phyloP scores from a whole-genome alignment of 2,888 invertebrate species.

The Erebia aethiops region DNA sequence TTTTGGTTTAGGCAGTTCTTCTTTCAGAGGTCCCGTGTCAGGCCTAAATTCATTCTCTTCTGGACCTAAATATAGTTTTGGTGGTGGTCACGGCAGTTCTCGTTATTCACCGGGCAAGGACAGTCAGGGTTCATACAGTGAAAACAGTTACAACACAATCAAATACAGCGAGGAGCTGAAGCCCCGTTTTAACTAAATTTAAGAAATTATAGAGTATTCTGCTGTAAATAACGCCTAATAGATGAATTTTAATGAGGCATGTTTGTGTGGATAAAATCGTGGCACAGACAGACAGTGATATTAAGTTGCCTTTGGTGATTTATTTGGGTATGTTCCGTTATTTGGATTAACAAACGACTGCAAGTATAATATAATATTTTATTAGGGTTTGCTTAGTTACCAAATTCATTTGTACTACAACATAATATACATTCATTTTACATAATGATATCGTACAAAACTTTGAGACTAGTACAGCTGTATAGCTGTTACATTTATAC shows the following conservation, averaged over 20 bases:
- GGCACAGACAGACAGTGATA: constrained; percentile 49
- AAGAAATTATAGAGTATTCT: constrained; percentile 29
- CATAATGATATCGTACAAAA: constrained; percentile 15
- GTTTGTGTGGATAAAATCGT: constrained; percentile 52
- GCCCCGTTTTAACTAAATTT: constrained; percentile 59
- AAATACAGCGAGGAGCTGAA: constrained; percentile 78
- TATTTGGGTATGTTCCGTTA: constrained; percentile 64
- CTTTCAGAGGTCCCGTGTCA: constrained; percentile 61
- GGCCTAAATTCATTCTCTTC: constrained; percentile 62
- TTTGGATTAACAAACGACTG: constrained; percentile 51
- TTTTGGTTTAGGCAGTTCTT: constrained; percentile 64
- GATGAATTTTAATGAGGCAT: constrained; percentile 41
- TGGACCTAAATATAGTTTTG: constrained; percentile 66
- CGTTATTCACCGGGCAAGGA: constrained; percentile 65
- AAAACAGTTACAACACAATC: constrained; percentile 68
- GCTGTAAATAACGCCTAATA: constrained; percentile 60
- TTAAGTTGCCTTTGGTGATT: constrained; percentile 51
- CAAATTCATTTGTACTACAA: constrained; percentile 36
- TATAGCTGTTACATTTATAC: constrained; percentile 5
- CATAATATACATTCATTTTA: constrained; percentile 19
- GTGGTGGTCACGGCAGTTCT: constrained; percentile 58
- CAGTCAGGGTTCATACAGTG: constrained; percentile 60
- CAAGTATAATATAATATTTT: constrained; percentile 33
- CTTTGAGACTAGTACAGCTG: constrained; percentile 20
- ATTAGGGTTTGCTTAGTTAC: constrained; percentile 55